phyloP scores from a whole-genome alignment of 1,140 invertebrate species.

The Cydia amplana region DNA sequence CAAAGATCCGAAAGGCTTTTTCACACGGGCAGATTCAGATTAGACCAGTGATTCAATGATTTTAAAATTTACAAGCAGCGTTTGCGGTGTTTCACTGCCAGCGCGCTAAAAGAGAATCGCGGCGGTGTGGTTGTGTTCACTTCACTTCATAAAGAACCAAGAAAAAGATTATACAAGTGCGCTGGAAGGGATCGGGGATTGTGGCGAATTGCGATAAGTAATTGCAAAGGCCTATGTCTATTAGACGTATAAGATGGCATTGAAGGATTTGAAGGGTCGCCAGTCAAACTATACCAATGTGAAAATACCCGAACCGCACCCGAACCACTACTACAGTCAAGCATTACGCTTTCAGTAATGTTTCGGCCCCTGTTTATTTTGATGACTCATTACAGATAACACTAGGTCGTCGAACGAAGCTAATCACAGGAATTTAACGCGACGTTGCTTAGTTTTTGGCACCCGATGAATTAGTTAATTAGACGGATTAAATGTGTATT shows the following conservation, averaged over 20 bases:
- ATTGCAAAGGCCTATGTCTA: background rate
- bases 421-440: background rate
- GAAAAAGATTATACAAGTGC: too few species aligned
- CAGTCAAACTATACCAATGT: too few species aligned
- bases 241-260: background rate
- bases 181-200: background rate
- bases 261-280: too few species aligned
- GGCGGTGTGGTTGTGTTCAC: too few species aligned
- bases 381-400: slow-evolving; percentile 10
- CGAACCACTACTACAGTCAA: background rate
- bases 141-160: too few species aligned
- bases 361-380: slow-evolving; percentile 1
- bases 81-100: too few species aligned
- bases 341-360: background rate
- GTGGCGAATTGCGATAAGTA: background rate
- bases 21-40: background rate
- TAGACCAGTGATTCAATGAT: too few species aligned
- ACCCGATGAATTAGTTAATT: slow-evolving; percentile 10
- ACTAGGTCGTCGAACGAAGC: slow-evolving; percentile 6
- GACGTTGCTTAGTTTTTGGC: background rate
- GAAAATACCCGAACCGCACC: background rate
- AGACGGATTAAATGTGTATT: slow-evolving; percentile 7
- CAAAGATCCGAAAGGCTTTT: background rate
- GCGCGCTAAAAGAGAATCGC: too few species aligned
- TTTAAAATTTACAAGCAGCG: too few species aligned